Percentiles rank a stretch among this genome's conserved stretches.
Evolutionary conservation across 2,888 invertebrate species (phyloP).

Genomic region (Andrena hattorfiana): DNA sequence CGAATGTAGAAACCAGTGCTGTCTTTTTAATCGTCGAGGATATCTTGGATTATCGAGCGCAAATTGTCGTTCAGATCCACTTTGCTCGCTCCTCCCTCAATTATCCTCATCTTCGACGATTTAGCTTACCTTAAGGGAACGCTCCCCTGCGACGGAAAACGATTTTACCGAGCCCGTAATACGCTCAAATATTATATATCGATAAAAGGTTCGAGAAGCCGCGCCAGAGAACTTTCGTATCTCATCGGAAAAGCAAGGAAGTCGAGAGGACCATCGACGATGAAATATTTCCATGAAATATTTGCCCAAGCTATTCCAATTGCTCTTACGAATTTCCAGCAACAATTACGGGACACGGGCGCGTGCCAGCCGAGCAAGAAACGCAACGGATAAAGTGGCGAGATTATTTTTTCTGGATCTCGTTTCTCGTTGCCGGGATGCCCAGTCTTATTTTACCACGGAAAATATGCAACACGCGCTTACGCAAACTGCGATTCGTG

Average conservation of each 20-base stretch:
- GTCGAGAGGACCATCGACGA: not conserved
- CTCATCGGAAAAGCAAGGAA: not conserved
- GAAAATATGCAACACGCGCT: not conserved
- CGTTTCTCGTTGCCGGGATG: not conserved
- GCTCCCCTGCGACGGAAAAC: not conserved
- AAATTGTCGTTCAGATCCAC: not conserved
- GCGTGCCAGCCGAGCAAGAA: not conserved
- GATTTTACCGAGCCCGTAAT: conserved; percentile 13
- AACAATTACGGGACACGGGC: conserved; percentile 3
- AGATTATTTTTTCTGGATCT: not conserved
- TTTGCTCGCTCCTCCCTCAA: not conserved
- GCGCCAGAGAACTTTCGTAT: conserved; percentile 5
- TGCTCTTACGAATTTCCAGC: conserved; percentile 5
- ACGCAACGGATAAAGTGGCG: not conserved
- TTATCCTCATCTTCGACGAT: not conserved
- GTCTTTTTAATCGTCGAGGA: not conserved
- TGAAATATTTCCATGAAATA: conserved; percentile 26
- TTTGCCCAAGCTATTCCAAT: conserved; percentile 11
- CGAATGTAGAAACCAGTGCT: no score
- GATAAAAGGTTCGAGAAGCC: conserved; percentile 26
- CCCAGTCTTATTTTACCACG: not conserved
- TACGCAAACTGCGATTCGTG: conserved; percentile 30
- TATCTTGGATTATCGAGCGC: not conserved
- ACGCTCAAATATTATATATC: conserved; percentile 41
- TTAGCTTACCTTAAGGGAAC: not conserved